Conservation (phyloP, 2,888 invertebrate genomes). For the Cerastoderma edule region DNA sequence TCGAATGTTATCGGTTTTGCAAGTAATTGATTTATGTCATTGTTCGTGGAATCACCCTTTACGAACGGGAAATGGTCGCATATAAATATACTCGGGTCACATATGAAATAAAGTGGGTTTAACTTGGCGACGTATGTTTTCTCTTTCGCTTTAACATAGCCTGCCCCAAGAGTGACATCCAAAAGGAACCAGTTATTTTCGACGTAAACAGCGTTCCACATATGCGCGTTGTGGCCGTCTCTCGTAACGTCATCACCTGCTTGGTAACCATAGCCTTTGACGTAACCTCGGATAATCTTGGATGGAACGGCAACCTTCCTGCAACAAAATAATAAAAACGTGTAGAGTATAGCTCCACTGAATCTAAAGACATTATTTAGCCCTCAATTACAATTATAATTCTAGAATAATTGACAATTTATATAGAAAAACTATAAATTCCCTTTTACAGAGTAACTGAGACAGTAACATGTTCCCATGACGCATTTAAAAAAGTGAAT, state of each 20-base stretch:
- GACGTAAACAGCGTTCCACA: conserved; percentile 67
- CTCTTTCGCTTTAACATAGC: conserved; percentile 49
- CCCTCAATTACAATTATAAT: too few species aligned
- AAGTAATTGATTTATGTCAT: conserved; percentile 41
- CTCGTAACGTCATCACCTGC: conserved; percentile 52
- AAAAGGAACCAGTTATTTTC: conserved; percentile 66
- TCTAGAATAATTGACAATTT: too few species aligned
- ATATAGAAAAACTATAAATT: too few species aligned
- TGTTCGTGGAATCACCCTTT: conserved; percentile 21
- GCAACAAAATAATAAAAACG: too few species aligned
- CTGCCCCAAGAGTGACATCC: conserved; percentile 63
- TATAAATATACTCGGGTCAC: conserved; percentile 49
- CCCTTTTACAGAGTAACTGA: too few species aligned
- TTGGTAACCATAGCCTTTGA: conserved; percentile 61
- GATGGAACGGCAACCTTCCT: conserved; percentile 59
- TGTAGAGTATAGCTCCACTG: too few species aligned
- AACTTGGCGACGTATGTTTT: conserved; percentile 43
- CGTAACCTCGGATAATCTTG: conserved; percentile 55
- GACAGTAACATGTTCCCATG: too few species aligned
- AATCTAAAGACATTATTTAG: too few species aligned
- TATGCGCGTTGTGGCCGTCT: conserved; percentile 51
- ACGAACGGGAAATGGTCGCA: conserved; percentile 50
- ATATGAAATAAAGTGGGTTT: conserved; percentile 48
- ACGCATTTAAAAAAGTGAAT: too few species aligned
- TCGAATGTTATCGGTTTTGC: conserved; percentile 28